Percentiles rank a stretch among this genome's conserved stretches.
Conservation (phyloP, 2,113 vertebrate species). For the Oophaga pumilio region DNA sequence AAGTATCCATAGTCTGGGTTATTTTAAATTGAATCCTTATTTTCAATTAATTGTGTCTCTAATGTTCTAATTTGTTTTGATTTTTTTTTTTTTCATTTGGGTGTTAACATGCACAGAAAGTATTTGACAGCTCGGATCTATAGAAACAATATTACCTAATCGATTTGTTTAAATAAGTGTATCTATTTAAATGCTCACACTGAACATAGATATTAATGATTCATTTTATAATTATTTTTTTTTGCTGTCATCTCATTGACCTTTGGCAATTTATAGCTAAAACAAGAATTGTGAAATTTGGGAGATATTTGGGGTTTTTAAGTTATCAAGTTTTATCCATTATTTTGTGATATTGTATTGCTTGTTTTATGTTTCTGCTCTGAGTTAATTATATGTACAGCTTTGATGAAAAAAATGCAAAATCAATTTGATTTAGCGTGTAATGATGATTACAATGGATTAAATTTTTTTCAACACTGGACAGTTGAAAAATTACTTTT, state of each 20-base stretch:
- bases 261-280: neutral
- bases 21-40: neutral
- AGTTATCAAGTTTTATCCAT: neutral
- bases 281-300: neutral
- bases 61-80: neutral
- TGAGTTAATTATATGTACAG: too few species aligned
- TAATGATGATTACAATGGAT: too few species aligned
- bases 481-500: too few species aligned
- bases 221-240: neutral
- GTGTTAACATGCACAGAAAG: neutral
- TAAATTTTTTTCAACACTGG: too few species aligned
- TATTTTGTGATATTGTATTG: neutral
- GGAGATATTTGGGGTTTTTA: neutral
- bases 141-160: slow-evolving; percentile 5
- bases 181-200: neutral
- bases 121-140: neutral
- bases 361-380: neutral
- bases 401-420: too few species aligned
- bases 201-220: neutral
- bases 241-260: neutral
- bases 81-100: neutral
- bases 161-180: neutral
- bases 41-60: neutral
- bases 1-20: neutral
- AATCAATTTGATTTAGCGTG: too few species aligned